These are phyloP conservation scores for Poeciliopsis paucimaculata DNA, from an alignment of 2,797 vertebrate genomes.

Conservation along the genomic window DNA sequence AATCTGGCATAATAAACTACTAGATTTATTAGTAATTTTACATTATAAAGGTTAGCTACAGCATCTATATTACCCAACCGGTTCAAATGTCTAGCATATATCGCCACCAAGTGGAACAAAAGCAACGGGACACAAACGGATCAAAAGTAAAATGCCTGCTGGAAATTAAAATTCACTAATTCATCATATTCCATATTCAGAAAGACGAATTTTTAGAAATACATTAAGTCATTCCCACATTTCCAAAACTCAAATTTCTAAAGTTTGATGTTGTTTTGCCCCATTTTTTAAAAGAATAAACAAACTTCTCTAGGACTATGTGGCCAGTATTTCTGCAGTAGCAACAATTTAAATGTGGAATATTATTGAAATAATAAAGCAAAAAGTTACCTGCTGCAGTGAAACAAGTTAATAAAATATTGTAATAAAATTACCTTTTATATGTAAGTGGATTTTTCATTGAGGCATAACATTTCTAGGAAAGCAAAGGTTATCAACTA, in stretches of 20 bases:
- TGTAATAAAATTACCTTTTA: not conserved
- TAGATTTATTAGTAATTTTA: not conserved
- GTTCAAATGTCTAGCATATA: conserved; percentile 46
- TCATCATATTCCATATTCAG: not conserved
- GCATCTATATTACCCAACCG: not conserved
- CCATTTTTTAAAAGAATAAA: not conserved
- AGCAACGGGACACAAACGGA: not conserved
- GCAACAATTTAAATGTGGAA: too few relatives aligned
- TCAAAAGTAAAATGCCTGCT: not conserved
- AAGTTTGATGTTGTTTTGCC: not conserved
- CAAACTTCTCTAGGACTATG: not conserved
- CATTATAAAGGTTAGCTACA: not conserved
- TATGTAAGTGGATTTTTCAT: not conserved
- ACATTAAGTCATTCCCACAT: not conserved
- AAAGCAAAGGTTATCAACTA: not conserved
- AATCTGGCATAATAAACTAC: not conserved
- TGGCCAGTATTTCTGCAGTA: not conserved
- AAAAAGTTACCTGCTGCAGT: not conserved
- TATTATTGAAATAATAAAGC: not conserved
- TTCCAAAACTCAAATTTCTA: not conserved
- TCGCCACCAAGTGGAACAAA: conserved; percentile 69
- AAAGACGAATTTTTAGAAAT: not conserved
- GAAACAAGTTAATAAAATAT: not conserved
- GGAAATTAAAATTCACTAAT: not conserved
- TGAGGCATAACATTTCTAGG: not conserved